These are phyloP conservation scores for Drosophila watanabei DNA, from an alignment of 1,140 invertebrate species.

Conservation along the genomic window DNA sequence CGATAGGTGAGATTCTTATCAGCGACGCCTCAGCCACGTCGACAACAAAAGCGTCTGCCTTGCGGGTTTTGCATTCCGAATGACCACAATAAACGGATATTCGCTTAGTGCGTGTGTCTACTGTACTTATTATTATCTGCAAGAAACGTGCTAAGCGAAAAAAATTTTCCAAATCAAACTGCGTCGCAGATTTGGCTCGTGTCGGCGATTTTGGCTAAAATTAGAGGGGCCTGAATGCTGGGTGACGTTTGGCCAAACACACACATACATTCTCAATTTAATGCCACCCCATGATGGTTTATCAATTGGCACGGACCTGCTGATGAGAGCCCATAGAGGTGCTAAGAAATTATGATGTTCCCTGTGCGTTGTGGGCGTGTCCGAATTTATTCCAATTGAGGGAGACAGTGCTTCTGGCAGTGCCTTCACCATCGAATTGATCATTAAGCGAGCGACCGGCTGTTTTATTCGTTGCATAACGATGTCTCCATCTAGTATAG, in stretches of 20 bases:
- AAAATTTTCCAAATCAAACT: conserved; percentile 54
- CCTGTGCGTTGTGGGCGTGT: conserved; percentile 21
- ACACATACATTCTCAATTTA: neutral
- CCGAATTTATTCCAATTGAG: conserved; percentile 13
- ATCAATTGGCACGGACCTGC: conserved; percentile 39
- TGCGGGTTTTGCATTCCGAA: neutral
- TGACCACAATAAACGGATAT: neutral
- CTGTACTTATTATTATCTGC: conserved; percentile 44
- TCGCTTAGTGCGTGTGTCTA: neutral
- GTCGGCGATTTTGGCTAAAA: conserved; percentile 48
- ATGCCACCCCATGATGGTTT: conserved; percentile 3
- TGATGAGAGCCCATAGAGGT: conserved; percentile 42
- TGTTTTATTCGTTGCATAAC: conserved; percentile 35
- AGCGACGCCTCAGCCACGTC: conserved; percentile 18
- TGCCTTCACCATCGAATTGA: conserved; percentile 5
- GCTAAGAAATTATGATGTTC: conserved; percentile 38
- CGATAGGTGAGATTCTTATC: conserved; percentile 42
- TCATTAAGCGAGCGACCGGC: conserved; percentile 9
- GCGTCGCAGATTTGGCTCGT: conserved; percentile 37
- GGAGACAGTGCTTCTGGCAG: neutral
- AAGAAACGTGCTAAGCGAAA: conserved; percentile 43
- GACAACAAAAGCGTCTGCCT: conserved; percentile 4
- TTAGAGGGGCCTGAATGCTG: conserved; percentile 33
- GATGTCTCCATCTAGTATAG: conserved; percentile 5
- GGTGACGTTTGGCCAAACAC: conserved; percentile 15